phyloP scores from a whole-genome alignment of 1,140 invertebrate species.

The Spodoptera frugiperda region DNA sequence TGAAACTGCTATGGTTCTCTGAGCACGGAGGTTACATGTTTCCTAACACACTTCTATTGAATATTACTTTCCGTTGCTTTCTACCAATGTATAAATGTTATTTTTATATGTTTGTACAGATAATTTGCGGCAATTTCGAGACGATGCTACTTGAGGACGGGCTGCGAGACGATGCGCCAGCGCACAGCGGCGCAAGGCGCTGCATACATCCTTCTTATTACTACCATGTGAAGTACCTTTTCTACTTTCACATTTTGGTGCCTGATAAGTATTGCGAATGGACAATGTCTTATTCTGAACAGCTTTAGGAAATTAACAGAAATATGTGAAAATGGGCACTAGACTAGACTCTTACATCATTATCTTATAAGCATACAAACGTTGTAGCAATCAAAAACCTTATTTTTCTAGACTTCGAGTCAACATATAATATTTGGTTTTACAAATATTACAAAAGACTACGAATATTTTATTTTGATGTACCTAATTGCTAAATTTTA shows the following conservation, averaged over 20 bases:
- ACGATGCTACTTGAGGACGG: constrained; percentile 65
- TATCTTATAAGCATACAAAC: constrained; percentile 25
- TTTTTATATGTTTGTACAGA: constrained; percentile 55
- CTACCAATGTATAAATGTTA: neutral
- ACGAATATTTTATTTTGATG: neutral
- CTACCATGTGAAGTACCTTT: constrained; percentile 72
- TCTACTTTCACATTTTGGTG: constrained; percentile 46
- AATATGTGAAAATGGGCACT: constrained; percentile 43
- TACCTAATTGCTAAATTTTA: neutral
- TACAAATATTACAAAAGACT: neutral
- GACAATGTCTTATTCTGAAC: constrained; percentile 3
- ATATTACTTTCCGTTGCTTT: too few species aligned
- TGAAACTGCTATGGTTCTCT: too few species aligned
- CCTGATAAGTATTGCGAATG: constrained; percentile 1
- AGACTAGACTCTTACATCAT: constrained; percentile 49
- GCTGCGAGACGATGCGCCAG: constrained; percentile 63
- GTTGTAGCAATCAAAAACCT: constrained; percentile 39
- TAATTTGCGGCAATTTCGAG: constrained; percentile 77
- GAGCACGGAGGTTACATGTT: too few species aligned
- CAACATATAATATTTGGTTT: neutral
- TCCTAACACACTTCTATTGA: too few species aligned
- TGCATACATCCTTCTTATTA: constrained; percentile 81
- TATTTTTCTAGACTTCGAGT: neutral
- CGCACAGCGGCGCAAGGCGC: constrained; percentile 68
- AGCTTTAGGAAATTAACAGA: constrained; percentile 45